Evolutionary conservation across 2,797 vertebrate genomes (phyloP).

Genomic region (Mycteria americana): DNA sequence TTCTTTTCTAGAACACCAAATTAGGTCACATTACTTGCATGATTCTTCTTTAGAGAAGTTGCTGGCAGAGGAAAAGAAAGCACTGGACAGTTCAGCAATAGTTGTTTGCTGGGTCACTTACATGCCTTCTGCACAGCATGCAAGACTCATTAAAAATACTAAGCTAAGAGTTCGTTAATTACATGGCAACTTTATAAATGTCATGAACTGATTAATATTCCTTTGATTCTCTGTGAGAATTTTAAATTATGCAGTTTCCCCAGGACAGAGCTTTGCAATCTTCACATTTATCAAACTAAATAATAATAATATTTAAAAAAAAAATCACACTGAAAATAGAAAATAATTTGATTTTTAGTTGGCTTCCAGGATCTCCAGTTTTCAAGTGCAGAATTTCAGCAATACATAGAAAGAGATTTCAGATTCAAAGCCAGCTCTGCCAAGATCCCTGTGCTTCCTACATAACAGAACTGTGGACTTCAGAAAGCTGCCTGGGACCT

Average conservation of each 20-base stretch:
- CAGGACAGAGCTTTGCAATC: background rate
- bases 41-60: slow-evolving; percentile 12
- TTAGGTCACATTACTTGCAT: background rate
- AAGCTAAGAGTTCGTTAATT: background rate
- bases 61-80: slow-evolving; percentile 10
- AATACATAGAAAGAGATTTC: background rate
- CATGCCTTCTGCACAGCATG: background rate
- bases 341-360: background rate
- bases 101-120: background rate
- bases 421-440: background rate
- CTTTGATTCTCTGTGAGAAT: background rate
- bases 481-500: background rate
- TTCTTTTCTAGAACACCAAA: slow-evolving; percentile 42
- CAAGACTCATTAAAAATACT: background rate
- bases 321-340: background rate
- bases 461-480: background rate
- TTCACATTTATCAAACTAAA: background rate
- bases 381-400: background rate
- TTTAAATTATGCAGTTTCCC: background rate
- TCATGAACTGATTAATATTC: background rate
- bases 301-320: background rate
- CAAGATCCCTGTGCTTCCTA: background rate
- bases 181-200: background rate
- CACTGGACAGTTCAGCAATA: slow-evolving; percentile 17
- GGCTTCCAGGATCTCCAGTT: background rate